These are phyloP conservation scores for Syrmaticus mikado DNA, from an alignment of 2,113 vertebrate genomes.

Conservation along the genomic window DNA sequence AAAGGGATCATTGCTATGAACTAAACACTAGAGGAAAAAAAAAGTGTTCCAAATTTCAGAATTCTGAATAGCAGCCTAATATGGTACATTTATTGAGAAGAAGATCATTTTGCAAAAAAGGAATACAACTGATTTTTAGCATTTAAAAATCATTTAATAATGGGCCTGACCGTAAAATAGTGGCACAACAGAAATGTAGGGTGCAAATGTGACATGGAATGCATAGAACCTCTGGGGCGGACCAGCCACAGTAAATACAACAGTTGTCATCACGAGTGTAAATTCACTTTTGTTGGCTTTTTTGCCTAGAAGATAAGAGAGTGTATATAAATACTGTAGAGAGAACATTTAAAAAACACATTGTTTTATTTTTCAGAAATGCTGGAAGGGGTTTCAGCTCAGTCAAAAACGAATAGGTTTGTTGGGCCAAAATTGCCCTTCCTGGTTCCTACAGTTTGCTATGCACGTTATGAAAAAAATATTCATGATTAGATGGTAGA, in stretches of 20 bases:
- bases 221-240: constrained; percentile 28
- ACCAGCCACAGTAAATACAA: constrained; percentile 9
- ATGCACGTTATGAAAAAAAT: neutral
- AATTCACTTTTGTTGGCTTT: constrained; percentile 18
- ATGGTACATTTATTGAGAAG: constrained; percentile 64
- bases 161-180: constrained; percentile 32
- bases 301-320: constrained; percentile 6
- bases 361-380: neutral
- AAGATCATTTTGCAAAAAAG: constrained; percentile 30
- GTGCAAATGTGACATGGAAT: constrained; percentile 35
- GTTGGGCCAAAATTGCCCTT: neutral
- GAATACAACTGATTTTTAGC: constrained; percentile 56
- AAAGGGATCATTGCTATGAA: neutral
- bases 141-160: constrained; percentile 52
- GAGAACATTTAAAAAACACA: neutral
- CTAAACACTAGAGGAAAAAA: neutral
- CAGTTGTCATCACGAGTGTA: constrained; percentile 6
- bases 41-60: constrained; percentile 30
- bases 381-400: constrained; percentile 2
- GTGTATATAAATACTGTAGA: constrained; percentile 7
- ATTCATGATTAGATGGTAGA: neutral
- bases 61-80: constrained; percentile 67
- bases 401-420: neutral
- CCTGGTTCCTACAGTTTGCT: constrained; percentile 10
- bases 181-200: neutral